Evolutionary conservation across 1,140 invertebrate species (phyloP), one percentile per base, ranked within the genome.

Genomic region (Mercenaria mercenaria): DNA sequence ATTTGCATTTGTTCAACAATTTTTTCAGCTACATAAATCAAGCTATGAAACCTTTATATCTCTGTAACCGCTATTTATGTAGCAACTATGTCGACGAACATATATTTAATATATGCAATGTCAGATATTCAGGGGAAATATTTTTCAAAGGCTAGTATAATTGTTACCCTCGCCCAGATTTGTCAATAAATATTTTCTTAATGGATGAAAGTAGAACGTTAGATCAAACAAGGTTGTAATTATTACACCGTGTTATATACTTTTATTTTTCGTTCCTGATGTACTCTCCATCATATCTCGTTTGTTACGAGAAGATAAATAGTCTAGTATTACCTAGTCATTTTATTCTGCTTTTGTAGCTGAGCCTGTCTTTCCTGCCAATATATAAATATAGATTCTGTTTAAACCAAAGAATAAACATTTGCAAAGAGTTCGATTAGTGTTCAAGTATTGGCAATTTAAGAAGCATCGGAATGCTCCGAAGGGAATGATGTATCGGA

Each of bases 401-500:
- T 4, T 26, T 72, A 39, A 72, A 34, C 67, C 34, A 39, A 37
- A 39, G 67, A 72, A 72, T 39, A 72, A 41, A 72, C 29, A 72
- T 39, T 72, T 13, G 15, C 15, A 39, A 72, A 29, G 11, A 39
- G 15, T 72, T 72, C 67, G 67, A 72, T 72, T n/a, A 39, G 32
- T 72, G 10, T 72, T 72, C 29, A 29, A 72, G 18, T 15, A 29
- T 39, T 39, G 26, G 67, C 23, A 72, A 39, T 29, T 29, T 72
- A 72, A 72, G 67, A 72, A 72, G 34, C 39, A 72, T 72, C 34
- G 67, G 67, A 72, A 72, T 72, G 67, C n/a, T 29, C 3, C 29
- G 23, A 37, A 20, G 32, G 67, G 26, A 72, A 72, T 72, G 67
- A 72, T 72, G 37, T 72, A 72, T 72, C 34, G 67, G 67, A 11